phyloP scores from a whole-genome alignment of 2,888 invertebrate genomes.

The Drosophila leonis region DNA sequence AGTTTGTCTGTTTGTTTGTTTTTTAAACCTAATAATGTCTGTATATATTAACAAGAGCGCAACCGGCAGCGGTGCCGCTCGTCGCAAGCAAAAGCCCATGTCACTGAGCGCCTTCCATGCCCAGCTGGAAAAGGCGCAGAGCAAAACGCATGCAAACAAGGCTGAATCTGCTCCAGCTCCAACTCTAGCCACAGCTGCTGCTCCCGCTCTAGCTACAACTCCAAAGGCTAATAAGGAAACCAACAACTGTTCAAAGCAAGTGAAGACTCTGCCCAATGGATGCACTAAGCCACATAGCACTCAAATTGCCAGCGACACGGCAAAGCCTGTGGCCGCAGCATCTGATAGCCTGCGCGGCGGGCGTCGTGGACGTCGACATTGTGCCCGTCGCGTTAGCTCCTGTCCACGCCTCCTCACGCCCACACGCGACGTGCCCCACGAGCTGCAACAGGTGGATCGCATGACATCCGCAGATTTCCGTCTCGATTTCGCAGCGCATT shows the following conservation, averaged over 20 bases:
- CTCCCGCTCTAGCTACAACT: neutral
- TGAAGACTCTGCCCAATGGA: neutral
- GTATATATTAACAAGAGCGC: neutral
- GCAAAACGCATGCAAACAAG: neutral
- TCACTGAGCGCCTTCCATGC: slow-evolving; percentile 16
- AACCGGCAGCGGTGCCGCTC: neutral
- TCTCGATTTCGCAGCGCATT: slow-evolving; percentile 69
- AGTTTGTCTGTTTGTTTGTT: too few species aligned
- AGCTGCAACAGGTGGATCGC: slow-evolving; percentile 57
- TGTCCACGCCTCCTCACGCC: slow-evolving; percentile 37
- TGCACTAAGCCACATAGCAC: too few species aligned
- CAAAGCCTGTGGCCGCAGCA: neutral
- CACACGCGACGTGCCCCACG: slow-evolving; percentile 32
- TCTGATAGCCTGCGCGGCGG: neutral
- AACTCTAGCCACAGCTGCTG: neutral
- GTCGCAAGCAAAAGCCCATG: slow-evolving; percentile 1
- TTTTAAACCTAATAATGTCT: slow-evolving; percentile 20
- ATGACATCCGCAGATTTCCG: slow-evolving; percentile 82
- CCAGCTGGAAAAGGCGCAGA: neutral
- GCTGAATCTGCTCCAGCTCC: neutral
- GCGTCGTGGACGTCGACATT: neutral
- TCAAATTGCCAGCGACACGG: neutral
- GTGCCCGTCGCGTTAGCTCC: neutral
- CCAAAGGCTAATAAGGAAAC: neutral
- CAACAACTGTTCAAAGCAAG: neutral